Base-by-base conservation (phyloP, 1,140 invertebrate species). In the Zaprionus vittiger region DNA sequence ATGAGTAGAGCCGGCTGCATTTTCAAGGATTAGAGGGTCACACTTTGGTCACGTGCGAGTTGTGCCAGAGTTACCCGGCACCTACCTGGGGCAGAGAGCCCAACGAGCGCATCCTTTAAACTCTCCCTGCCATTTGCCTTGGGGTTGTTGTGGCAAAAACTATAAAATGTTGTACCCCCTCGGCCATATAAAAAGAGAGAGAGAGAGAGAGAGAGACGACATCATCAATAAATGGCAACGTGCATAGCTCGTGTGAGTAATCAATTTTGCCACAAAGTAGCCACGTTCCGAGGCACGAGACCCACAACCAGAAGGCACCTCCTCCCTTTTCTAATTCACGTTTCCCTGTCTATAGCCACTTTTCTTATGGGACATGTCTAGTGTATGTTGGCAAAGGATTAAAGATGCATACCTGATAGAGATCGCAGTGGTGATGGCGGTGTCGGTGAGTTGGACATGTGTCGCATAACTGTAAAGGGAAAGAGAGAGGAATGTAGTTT, bases 361-460 rank as follows among this genome's bases (percentile, higher is more conserved):
- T 34, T 38, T 26, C 7, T 11, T 24, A 26, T 65, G 76, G 73
- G 60, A 90, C 85, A 90, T 90, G 85, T 64, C 65, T 56, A 34
- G 38, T 85, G 70, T 73, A 91, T 90, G 73, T 68, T 73, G 73
- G 22, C 86, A 89, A 82, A 91, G 86, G 86, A 91, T 91, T 90
- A 90, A 57, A 47, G 56, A 38, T 14, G 59, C 91, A 81, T 89
- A 92, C 91, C 91, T 87, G 91, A 91, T 75, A 91, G 57, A 26
- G 91, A 89, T 49, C 91, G 91, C 52, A 91, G 77, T n/a, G 91
- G 91, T 61, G 91, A 91, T 49, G 91, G 90, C 62, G 91, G 90
- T 74, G 91, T 83, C 56, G 91, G 90, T 60, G 91, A 92, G 68
- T 91, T 86, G 60, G 90, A 92, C 90, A 92, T 91, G 83, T 89